Base-by-base conservation (phyloP, 2,113 vertebrate species). In the Hemiscyllium ocellatum region DNA sequence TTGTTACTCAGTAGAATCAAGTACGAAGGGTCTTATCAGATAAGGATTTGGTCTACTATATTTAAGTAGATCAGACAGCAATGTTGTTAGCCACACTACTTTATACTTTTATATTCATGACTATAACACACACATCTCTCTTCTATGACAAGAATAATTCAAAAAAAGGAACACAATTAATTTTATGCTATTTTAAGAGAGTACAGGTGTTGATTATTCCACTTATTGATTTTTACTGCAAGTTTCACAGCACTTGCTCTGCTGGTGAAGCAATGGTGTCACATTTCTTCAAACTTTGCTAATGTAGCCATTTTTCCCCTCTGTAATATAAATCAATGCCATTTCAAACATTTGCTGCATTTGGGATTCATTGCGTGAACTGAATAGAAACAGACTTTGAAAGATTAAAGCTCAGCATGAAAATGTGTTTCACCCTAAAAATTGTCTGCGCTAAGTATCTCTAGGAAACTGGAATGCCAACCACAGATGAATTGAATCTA, bases 101-200 rank as follows among this genome's bases (percentile, higher is more conserved):
- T 94, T 70, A 24, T 70, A 10, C 8, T 22, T 66, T 94, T 76
- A 42, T 69, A 95, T 22, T 95, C 24, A 76, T 29, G 26, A 50
- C 69, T 52, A 95, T 52, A 95, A 95, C 42, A 29, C 22, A 76
- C 8, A 52, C 6, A 70, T 15, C 65, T 76, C 47, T 42, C 42
- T 47, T 95, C 37, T 26, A 13, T 33, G 17, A 95, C 42, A 69
- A 76, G 47, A 95, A 72, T 72, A 52, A 69, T 95, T 95, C 94
- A 72, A 76, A 22, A 76, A 95, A 95, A 33, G 72, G 68, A 66
- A 50, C 37, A 47, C 24, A 26, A 70, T 95, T 95, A 95, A 37
- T 50, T 72, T 95, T 95, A 68, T 95, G 93, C 93, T 95, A 72
- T 95, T 95, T 95, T 95, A 95, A 95, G 24, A 47, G 93, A 72